Evolutionary conservation across 2,888 invertebrate species (phyloP).

Genomic region (Clitarchus hookeri): DNA sequence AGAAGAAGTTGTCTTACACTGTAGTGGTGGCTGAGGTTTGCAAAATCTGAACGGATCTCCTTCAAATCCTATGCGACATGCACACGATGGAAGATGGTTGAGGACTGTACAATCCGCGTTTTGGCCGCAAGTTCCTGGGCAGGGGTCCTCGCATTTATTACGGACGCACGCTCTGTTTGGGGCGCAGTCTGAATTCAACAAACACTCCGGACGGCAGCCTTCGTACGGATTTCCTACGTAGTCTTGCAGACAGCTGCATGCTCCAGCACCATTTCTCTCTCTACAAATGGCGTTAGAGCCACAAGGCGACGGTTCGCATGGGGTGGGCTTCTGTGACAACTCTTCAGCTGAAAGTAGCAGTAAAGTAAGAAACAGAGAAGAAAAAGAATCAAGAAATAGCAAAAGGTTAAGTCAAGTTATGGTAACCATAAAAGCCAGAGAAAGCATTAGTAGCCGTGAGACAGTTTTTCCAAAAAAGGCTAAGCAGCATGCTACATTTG

Average conservation of each 20-base stretch:
- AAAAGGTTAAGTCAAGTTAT: background rate
- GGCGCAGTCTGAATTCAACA: conserved; percentile 61
- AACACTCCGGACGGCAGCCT: conserved; percentile 63
- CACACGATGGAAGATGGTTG: conserved; percentile 56
- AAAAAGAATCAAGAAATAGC: conserved; percentile 25
- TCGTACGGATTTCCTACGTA: conserved; percentile 64
- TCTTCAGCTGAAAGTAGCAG: conserved; percentile 40
- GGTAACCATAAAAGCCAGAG: conserved; percentile 37
- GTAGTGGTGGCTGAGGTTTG: background rate
- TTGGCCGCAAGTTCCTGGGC: conserved; percentile 60
- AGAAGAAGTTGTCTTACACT: conserved; percentile 1
- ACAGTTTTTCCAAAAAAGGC: too few relatives aligned
- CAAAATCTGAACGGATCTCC: conserved; percentile 70
- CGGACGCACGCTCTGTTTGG: conserved; percentile 60
- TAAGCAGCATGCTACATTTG: background rate
- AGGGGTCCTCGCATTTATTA: conserved; percentile 63
- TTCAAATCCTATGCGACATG: conserved; percentile 66
- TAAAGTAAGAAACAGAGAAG: conserved; percentile 9
- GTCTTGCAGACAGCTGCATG: conserved; percentile 59
- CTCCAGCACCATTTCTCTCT: conserved; percentile 58
- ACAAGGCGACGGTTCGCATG: conserved; percentile 58
- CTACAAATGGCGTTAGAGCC: conserved; percentile 59
- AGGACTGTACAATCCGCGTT: conserved; percentile 55
- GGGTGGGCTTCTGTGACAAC: conserved; percentile 57
- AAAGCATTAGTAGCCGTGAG: conserved; percentile 34